phyloP scores from a whole-genome alignment of 2,888 invertebrate genomes.

The Cantharis rustica region DNA sequence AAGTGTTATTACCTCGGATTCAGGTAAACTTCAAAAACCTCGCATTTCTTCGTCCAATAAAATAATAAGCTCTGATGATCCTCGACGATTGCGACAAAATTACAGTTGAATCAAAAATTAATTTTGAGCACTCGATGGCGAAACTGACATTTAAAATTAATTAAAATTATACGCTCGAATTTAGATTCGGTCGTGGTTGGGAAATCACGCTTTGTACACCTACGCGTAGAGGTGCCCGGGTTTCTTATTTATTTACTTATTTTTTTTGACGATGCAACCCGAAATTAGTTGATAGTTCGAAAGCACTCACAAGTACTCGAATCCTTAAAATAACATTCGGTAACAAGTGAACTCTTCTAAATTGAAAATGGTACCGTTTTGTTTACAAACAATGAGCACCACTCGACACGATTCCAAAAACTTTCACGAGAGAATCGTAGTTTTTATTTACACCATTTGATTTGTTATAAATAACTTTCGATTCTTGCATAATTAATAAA shows the following conservation, averaged over 20 bases:
- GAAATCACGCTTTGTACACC: background rate
- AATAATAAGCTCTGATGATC: background rate
- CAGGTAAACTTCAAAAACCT: background rate
- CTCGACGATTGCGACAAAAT: background rate
- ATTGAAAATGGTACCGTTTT: background rate
- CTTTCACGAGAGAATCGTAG: background rate
- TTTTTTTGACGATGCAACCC: background rate
- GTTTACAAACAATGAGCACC: background rate
- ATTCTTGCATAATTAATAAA: background rate
- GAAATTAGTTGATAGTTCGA: background rate
- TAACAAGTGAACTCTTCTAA: background rate
- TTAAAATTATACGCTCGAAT: no score
- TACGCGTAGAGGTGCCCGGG: background rate
- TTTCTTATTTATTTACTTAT: no score
- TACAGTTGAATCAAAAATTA: background rate
- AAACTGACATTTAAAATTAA: background rate
- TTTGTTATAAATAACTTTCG: background rate
- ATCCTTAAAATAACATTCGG: background rate
- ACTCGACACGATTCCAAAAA: background rate
- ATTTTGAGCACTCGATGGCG: background rate
- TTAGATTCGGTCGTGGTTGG: background rate
- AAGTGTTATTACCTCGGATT: background rate
- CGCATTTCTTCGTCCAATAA: background rate
- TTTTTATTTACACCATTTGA: background rate
- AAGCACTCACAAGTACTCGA: background rate